Evolutionary conservation across 2,888 invertebrate species (phyloP), one percentile per base, ranked within the genome.

Genomic region (Isoperla grammatica): DNA sequence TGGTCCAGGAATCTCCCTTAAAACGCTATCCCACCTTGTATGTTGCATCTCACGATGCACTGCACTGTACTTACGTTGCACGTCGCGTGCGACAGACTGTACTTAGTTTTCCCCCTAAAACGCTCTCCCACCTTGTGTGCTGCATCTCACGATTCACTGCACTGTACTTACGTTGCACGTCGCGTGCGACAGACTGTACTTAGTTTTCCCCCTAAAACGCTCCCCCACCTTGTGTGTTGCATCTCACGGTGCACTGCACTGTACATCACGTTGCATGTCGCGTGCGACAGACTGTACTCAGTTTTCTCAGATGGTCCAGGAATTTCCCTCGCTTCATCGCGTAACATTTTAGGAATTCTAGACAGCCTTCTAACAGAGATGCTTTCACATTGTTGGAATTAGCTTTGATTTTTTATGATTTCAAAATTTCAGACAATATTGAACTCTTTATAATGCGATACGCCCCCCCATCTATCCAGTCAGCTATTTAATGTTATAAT

Each of bases 331-430:
- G 20, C 37, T 37, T 53, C 37, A 53, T 11, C 49, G 15, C 53
- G 8, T 37, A 39, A 22, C 37, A 39, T 53, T 37, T 53, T 19
- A 53, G 39, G 53, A 53, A 53, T 53, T 17, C 39, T 19, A 5
- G 17, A 45, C 11, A 15, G 11, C 19, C 15, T 45, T 17, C 19
- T 19, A 53, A 37, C 37, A 12, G 29, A 53, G 40, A 29, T 29
- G 29, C 29, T 29, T 29, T 29, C 29, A 29, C 53, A 53, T 53
- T 53, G 53, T 53, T 53, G 9, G 53, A 53, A 53, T 53, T 53
- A 53, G 39, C 53, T 53, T 53, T 37, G 53, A 39, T 53, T 53
- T 53, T 53, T 53, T 53, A 53, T 45, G n/a, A 45, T 45, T 45
- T 45, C 19, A 22, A 39, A 37, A 53, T 53, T 53, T 53, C 39